Conservation (phyloP, 2,888 invertebrate species). For the Drosophila formosana region DNA sequence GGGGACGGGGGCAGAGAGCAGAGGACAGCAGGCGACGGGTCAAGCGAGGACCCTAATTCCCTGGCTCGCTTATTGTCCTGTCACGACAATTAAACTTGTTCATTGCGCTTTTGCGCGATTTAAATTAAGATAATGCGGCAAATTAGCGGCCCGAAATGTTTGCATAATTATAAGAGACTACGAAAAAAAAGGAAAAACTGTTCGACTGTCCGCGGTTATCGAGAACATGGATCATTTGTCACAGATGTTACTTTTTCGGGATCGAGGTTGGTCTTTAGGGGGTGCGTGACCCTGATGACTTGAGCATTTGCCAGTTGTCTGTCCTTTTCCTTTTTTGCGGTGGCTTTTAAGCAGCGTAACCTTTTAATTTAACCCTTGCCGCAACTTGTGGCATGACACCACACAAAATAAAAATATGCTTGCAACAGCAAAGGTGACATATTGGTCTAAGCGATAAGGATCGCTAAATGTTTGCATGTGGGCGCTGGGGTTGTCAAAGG, state of each 20-base stretch:
- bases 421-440: slow-evolving; percentile 67
- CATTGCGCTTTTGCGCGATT: slow-evolving; percentile 77
- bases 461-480: slow-evolving; percentile 60
- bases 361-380: slow-evolving; percentile 80
- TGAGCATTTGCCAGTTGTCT: slow-evolving; percentile 53
- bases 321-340: slow-evolving; percentile 54
- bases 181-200: slow-evolving; percentile 17
- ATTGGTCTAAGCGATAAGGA: slow-evolving; percentile 72
- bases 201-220: slow-evolving; percentile 73
- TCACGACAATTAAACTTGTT: slow-evolving; percentile 76
- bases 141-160: slow-evolving; percentile 82
- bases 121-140: slow-evolving; percentile 82
- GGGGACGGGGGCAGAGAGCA: slow-evolving; percentile 6
- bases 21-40: slow-evolving; percentile 15
- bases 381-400: slow-evolving; percentile 63
- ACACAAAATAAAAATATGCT: slow-evolving; percentile 65
- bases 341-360: slow-evolving; percentile 77
- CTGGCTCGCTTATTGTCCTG: slow-evolving; percentile 70
- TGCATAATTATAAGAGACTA: slow-evolving; percentile 67
- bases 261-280: slow-evolving; percentile 43
- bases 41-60: slow-evolving; percentile 67
- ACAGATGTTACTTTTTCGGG: slow-evolving; percentile 78
- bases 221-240: slow-evolving; percentile 80
- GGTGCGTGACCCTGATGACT: slow-evolving; percentile 67
- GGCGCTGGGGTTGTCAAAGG: slow-evolving; percentile 39